Evolutionary conservation across 2,113 vertebrate genomes (phyloP).

Genomic region (Typhlomys cinereus): DNA sequence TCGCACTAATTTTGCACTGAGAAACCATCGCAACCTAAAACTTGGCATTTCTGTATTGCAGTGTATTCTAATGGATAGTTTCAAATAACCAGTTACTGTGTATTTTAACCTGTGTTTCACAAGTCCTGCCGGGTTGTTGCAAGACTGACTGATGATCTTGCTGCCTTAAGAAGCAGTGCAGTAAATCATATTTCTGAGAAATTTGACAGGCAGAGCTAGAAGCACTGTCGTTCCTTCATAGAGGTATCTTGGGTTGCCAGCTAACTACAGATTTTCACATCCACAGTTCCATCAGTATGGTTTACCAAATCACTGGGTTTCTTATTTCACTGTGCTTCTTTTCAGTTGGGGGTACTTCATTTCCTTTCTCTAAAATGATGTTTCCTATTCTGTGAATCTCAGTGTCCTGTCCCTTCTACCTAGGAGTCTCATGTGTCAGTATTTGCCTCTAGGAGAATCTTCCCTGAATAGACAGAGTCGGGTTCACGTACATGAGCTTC

Average conservation of each 20-base stretch:
- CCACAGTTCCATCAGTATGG: background rate
- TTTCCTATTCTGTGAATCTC: too few species aligned
- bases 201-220: background rate
- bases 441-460: too few species aligned
- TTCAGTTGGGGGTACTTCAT: too few species aligned
- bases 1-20: slow-evolving; percentile 14
- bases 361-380: too few species aligned
- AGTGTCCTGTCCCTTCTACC: too few species aligned
- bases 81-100: background rate
- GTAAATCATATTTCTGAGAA: background rate
- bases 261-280: background rate
- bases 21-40: background rate
- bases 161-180: slow-evolving; percentile 27
- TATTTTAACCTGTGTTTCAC: slow-evolving; percentile 2
- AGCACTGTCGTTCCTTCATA: background rate
- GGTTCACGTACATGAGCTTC: too few species aligned
- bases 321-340: too few species aligned
- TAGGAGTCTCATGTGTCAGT: too few species aligned
- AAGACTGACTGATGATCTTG: background rate
- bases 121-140: slow-evolving; percentile 24
- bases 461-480: too few species aligned
- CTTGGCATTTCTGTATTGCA: background rate
- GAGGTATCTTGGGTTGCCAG: too few species aligned
- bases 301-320: too few species aligned
- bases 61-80: background rate